Conservation (phyloP, 2,113 vertebrate genomes). For the Prochilodus magdalenae region DNA sequence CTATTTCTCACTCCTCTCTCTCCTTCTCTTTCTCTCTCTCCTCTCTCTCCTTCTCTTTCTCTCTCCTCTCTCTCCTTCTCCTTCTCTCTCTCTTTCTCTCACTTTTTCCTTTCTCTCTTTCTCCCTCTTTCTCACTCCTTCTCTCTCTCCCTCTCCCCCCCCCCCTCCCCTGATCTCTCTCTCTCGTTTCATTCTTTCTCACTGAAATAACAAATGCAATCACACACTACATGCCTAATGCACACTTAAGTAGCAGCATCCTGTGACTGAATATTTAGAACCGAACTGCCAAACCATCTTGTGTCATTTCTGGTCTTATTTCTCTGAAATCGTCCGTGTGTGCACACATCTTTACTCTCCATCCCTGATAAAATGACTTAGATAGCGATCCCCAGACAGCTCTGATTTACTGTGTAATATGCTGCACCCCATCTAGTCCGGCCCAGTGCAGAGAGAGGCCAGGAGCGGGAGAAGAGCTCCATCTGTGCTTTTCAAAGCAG, state of each 20-base stretch:
- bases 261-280: not conserved
- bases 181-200: too few species aligned
- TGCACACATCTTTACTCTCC: not conserved
- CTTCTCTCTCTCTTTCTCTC: too few species aligned
- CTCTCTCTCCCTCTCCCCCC: too few species aligned
- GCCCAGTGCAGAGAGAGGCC: slow-evolving; percentile 9
- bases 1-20: too few species aligned
- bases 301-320: not conserved
- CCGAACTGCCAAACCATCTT: not conserved
- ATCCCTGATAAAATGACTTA: slow-evolving; percentile 10
- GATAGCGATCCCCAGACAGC: slow-evolving; percentile 45
- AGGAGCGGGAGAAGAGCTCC: slow-evolving; percentile 26
- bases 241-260: not conserved
- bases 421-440: slow-evolving; percentile 22
- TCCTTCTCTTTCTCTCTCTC: too few species aligned
- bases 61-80: too few species aligned
- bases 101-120: too few species aligned
- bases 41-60: too few species aligned
- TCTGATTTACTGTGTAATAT: slow-evolving; percentile 40
- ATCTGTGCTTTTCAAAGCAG: slow-evolving; percentile 48
- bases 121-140: too few species aligned
- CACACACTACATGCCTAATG: not conserved
- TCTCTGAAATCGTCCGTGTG: not conserved
- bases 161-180: too few species aligned
- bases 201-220: not conserved